These are phyloP conservation scores for Grapholita molesta DNA, from an alignment of 1,140 invertebrate genomes.

Conservation along the genomic window DNA sequence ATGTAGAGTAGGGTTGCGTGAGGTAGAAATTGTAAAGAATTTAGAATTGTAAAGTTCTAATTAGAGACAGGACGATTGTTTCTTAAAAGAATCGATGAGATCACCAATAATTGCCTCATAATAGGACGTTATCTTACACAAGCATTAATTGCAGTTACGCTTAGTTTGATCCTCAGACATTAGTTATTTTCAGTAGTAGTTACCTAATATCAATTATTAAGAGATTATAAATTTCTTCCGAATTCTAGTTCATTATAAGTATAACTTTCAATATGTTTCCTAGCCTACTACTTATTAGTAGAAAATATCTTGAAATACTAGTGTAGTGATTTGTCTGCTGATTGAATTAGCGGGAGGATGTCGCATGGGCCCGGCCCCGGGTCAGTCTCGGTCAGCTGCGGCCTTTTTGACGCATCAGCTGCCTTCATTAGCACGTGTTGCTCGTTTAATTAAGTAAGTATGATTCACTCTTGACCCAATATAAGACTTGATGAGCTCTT, in stretches of 20 bases:
- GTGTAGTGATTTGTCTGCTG: slow-evolving; percentile 33
- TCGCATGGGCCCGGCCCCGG: slow-evolving; percentile 18
- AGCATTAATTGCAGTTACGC: slow-evolving; percentile 18
- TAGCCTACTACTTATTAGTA: too few relatives aligned
- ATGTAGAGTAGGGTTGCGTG: neutral
- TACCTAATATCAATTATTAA: too few relatives aligned
- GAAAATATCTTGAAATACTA: too few relatives aligned
- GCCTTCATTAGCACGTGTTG: slow-evolving; percentile 35
- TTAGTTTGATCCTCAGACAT: too few relatives aligned
- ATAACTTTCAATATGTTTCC: too few relatives aligned
- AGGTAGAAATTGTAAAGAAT: slow-evolving; percentile 14
- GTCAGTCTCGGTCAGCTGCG: slow-evolving; percentile 28
- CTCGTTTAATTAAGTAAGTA: slow-evolving; percentile 18
- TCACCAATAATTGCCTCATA: neutral
- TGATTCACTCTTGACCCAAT: slow-evolving; percentile 20
- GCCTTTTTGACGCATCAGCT: slow-evolving; percentile 44
- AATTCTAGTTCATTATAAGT: too few relatives aligned
- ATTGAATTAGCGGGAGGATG: slow-evolving; percentile 48
- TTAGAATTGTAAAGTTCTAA: neutral
- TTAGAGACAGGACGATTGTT: neutral
- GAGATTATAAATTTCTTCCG: too few relatives aligned
- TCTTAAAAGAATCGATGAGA: neutral
- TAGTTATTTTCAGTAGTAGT: too few relatives aligned
- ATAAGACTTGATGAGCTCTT: neutral
- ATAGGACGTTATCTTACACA: neutral